phyloP scores from a whole-genome alignment of 1,140 invertebrate species.

The Ips nitidus region DNA sequence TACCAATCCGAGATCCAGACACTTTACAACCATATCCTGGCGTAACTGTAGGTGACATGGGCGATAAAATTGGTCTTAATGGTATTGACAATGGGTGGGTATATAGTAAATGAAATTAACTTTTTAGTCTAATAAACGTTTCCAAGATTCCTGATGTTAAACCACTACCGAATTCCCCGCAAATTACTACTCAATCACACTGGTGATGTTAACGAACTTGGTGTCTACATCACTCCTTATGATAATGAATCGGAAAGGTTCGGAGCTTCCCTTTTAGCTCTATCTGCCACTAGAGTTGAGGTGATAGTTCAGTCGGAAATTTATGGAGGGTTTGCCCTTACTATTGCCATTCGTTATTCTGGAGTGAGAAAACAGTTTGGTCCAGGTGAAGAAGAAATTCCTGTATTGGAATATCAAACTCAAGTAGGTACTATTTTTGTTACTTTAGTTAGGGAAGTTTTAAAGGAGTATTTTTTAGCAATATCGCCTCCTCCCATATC shows the following conservation, averaged over 20 bases:
- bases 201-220: slow-evolving; percentile 82
- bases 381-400: slow-evolving; percentile 68
- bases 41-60: slow-evolving; percentile 77
- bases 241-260: slow-evolving; percentile 76
- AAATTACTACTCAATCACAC: slow-evolving; percentile 82
- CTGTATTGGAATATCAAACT: slow-evolving; percentile 89
- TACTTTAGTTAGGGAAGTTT: background rate
- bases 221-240: slow-evolving; percentile 75
- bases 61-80: slow-evolving; percentile 83
- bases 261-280: slow-evolving; percentile 77
- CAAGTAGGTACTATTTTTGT: slow-evolving; percentile 60
- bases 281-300: slow-evolving; percentile 79
- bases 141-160: slow-evolving; percentile 77
- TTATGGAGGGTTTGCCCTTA: slow-evolving; percentile 70
- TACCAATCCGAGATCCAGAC: slow-evolving; percentile 75
- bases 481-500: slow-evolving; percentile 87
- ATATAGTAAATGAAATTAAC: background rate
- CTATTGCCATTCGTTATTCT: slow-evolving; percentile 88
- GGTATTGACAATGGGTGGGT: slow-evolving; percentile 82
- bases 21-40: slow-evolving; percentile 72
- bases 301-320: slow-evolving; percentile 72
- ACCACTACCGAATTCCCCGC: slow-evolving; percentile 82
- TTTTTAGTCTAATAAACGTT: background rate
- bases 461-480: slow-evolving; percentile 60
- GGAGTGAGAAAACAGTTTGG: slow-evolving; percentile 89